phyloP scores from a whole-genome alignment of 1,140 invertebrate species.

The Melitaea cinxia region DNA sequence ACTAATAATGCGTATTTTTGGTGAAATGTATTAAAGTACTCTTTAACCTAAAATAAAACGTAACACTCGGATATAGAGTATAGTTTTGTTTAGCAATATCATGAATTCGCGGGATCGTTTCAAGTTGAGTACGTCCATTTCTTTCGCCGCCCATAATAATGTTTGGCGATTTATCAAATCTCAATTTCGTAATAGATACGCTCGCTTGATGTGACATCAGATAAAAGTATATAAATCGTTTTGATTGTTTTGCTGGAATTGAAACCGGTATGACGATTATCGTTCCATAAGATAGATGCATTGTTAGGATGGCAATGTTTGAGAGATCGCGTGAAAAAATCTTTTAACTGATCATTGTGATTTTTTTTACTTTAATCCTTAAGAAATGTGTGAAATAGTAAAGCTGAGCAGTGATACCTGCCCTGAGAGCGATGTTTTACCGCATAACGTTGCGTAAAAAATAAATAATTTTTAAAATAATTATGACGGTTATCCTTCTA shows the following conservation, averaged over 20 bases:
- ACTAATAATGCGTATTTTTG: conserved; percentile 67
- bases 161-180: conserved; percentile 80
- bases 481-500: too few species aligned
- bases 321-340: conserved; percentile 20
- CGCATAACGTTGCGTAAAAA: too few species aligned
- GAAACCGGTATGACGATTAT: conserved; percentile 22
- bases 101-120: conserved; percentile 51
- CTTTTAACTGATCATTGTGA: too few species aligned
- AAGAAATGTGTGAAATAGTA: too few species aligned
- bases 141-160: conserved; percentile 78
- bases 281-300: conserved; percentile 20
- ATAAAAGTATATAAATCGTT: conserved; percentile 70
- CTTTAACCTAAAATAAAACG: conserved; percentile 37
- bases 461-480: too few species aligned
- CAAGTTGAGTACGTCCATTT: conserved; percentile 73
- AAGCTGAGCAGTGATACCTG: too few species aligned
- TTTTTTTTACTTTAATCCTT: too few species aligned
- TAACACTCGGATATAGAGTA: conserved; percentile 42
- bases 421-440: too few species aligned
- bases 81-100: conserved; percentile 35
- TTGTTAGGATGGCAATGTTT: conserved; percentile 13
- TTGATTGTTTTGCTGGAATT: conserved; percentile 43
- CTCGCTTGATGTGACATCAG: conserved; percentile 68
- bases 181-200: conserved; percentile 80
- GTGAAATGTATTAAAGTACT: conserved; percentile 25